Base-by-base conservation (phyloP, 2,113 vertebrate genomes). In the Panthera uncia region DNA sequence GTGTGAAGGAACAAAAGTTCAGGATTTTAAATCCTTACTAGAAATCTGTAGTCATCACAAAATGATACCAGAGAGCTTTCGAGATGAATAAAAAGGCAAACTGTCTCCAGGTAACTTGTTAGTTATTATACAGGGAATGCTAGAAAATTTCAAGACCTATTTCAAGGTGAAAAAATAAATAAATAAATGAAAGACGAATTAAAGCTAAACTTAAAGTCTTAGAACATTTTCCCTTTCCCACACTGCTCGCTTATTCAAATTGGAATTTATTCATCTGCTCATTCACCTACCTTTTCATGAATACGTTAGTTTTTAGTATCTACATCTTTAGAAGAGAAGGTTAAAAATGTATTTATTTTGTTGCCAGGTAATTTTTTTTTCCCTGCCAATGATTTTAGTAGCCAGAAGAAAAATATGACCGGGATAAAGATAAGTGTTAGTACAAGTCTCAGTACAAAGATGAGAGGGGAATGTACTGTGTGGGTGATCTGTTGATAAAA, bases 321-420 rank as follows among this genome's bases (percentile, higher is more conserved):
- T 96, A 61, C 3, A 68, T 74, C 2, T 90, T 66, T 10, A 29
- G 63, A 88, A 85, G 50, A 89, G 92, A 82, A 95, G 5, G 1
- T 86, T 45, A 48, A 74, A 21, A 80, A 91, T 57, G 14, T 73
- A 36, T 79, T 66, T 83, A 68, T 93, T 96, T 84, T 95, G 6
- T 7, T 96, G 11, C 69, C 69, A 93, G 78, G 29, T 16, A 48
- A 83, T 97, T 92, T 86, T 45, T 91, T 94, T 85, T 96, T 38
- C 38, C 4, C 12, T 97, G 18, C 50, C 65, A 94, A 85, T 21
- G 7, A 55, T 87, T 97, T 92, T 86, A 63, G 21, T 27, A 52
- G 74, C 69, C 87, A 69, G 41, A 90, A 55, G 21, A 84, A 84
- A 88, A 95, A 50, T 90, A 96, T 36, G 7, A n/a, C 7, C 76